Evolutionary conservation across 1,140 invertebrate genomes (phyloP).

Genomic region (Cyclargus thomasi): DNA sequence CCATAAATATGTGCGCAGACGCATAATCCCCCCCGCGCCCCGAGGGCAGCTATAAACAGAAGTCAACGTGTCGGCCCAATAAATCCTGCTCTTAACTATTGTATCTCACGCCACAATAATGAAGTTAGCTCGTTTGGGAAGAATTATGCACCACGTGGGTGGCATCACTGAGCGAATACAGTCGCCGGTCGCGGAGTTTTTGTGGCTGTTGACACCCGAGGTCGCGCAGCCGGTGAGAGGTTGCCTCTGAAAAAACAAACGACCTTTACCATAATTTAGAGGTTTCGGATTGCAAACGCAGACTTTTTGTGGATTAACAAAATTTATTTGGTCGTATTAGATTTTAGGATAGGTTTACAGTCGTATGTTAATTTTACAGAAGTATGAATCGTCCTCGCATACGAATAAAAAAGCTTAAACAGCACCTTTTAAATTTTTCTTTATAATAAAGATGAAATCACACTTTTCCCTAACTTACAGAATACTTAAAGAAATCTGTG

Average conservation of each 20-base stretch:
- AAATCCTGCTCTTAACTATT: constrained; percentile 75
- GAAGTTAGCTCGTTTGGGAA: constrained; percentile 73
- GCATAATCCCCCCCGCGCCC: constrained; percentile 63
- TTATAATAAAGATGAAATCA: no score
- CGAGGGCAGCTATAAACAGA: constrained; percentile 70
- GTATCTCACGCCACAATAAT: constrained; percentile 74
- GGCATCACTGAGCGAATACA: constrained; percentile 59
- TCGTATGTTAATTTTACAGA: no score
- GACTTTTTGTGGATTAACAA: background rate
- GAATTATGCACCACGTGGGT: constrained; percentile 71
- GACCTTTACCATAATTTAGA: constrained; percentile 26
- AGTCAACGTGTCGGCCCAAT: constrained; percentile 73
- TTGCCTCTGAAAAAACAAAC: constrained; percentile 63
- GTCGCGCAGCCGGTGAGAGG: constrained; percentile 57
- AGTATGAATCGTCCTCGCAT: no score
- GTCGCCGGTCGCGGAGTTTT: constrained; percentile 61
- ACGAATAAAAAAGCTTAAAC: no score
- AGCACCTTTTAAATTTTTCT: no score
- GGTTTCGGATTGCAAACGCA: constrained; percentile 42
- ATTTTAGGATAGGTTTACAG: no score
- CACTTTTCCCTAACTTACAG: no score
- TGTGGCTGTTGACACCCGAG: constrained; percentile 51
- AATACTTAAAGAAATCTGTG: no score
- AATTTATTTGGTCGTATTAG: background rate
- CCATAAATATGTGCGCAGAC: constrained; percentile 69